These are phyloP conservation scores for Ellobium chinense DNA, from an alignment of 2,888 invertebrate species.

Conservation along the genomic window DNA sequence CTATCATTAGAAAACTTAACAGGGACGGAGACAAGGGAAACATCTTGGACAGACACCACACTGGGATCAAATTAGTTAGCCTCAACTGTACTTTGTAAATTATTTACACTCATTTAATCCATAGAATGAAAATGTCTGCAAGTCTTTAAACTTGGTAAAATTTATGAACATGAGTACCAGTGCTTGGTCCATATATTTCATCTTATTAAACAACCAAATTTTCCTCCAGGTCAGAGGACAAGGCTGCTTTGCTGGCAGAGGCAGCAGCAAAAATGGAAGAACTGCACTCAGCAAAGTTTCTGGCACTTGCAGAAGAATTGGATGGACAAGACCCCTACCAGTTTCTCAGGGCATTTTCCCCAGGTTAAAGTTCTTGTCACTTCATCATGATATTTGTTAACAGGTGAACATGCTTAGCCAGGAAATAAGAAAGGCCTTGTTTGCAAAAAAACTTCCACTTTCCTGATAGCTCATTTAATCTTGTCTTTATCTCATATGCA, in stretches of 20 bases:
- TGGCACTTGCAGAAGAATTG: conserved; percentile 87
- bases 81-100: neutral
- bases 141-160: neutral
- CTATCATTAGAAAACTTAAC: conserved; percentile 93
- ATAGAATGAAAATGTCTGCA: neutral
- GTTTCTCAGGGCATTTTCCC: conserved; percentile 85
- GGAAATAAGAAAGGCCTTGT: no score
- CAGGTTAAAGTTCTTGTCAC: no score
- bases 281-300: conserved; percentile 83
- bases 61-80: neutral
- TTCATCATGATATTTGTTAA: no score
- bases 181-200: neutral
- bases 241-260: conserved; percentile 82
- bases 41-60: no score
- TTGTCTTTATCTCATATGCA: no score
- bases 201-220: neutral
- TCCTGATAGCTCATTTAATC: no score
- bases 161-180: neutral
- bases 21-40: no score
- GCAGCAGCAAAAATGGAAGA: conserved; percentile 85
- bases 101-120: neutral
- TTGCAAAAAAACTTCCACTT: no score
- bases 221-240: conserved; percentile 75
- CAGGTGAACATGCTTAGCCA: no score
- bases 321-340: conserved; percentile 86